Evolutionary conservation across 2,888 invertebrate genomes (phyloP).

Genomic region (Brenthis daphne): DNA sequence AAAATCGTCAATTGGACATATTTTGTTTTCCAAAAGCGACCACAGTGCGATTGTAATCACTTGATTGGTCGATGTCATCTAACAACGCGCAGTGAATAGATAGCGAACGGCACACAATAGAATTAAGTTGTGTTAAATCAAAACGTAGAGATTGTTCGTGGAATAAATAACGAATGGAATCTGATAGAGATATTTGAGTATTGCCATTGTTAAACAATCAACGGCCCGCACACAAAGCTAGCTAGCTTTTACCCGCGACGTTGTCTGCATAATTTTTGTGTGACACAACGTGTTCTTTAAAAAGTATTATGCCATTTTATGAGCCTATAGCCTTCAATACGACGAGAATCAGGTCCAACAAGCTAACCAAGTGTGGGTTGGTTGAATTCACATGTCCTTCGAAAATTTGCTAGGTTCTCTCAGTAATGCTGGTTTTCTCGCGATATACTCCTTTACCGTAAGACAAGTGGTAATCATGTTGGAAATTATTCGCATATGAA

Average conservation of each 20-base stretch:
- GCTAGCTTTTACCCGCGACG: not conserved
- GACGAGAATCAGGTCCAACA: too few species aligned
- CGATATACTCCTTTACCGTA: too few species aligned
- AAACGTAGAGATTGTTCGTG: slow-evolving; percentile 42
- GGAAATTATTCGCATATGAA: too few species aligned
- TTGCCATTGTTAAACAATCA: slow-evolving; percentile 31
- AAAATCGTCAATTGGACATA: not conserved
- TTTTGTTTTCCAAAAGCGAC: slow-evolving; percentile 23
- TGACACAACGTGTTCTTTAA: not conserved
- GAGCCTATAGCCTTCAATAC: too few species aligned
- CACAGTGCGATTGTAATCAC: slow-evolving; percentile 46
- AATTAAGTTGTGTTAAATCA: slow-evolving; percentile 49
- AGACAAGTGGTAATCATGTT: too few species aligned
- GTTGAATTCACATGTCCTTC: too few species aligned
- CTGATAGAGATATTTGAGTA: slow-evolving; percentile 34
- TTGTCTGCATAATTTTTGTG: not conserved
- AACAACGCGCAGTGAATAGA: slow-evolving; percentile 47
- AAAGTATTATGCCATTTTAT: too few species aligned
- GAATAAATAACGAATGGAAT: slow-evolving; percentile 42
- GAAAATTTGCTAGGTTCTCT: too few species aligned
- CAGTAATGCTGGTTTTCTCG: too few species aligned
- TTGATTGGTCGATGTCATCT: slow-evolving; percentile 48
- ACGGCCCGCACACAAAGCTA: slow-evolving; percentile 11
- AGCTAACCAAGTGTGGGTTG: too few species aligned
- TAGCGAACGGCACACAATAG: slow-evolving; percentile 46